Conservation (phyloP, 2,888 invertebrate genomes). For the Eupelmus urozonus region DNA sequence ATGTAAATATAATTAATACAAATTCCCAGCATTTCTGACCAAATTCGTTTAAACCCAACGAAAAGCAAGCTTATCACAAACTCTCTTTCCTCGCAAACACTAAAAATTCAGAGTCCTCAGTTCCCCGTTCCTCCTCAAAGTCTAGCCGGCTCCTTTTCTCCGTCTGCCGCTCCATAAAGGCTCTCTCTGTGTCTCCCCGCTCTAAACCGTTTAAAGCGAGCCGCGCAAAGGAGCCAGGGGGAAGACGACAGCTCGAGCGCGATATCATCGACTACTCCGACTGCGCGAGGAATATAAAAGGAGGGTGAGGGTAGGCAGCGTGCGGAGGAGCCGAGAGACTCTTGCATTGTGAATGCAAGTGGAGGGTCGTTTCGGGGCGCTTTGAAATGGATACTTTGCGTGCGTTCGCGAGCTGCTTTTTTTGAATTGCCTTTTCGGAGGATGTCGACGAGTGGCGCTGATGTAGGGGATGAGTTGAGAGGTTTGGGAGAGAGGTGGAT, state of each 20-base stretch:
- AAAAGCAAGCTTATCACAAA: no score
- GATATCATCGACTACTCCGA: constrained; percentile 7
- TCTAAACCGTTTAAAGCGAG: background rate
- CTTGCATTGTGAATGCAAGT: constrained; percentile 9
- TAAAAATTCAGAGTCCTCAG: no score
- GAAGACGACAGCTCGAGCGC: background rate
- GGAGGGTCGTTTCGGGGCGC: background rate
- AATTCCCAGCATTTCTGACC: no score
- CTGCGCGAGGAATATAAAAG: no score
- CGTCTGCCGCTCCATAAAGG: background rate
- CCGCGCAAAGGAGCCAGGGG: background rate
- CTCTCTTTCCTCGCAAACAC: no score
- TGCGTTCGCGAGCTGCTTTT: background rate
- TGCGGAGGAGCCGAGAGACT: background rate
- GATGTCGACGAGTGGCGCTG: no score
- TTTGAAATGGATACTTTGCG: constrained; percentile 9
- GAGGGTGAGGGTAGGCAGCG: no score
- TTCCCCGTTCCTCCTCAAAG: no score
- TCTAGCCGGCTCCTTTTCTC: background rate
- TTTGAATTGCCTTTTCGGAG: background rate
- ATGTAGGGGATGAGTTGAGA: no score
- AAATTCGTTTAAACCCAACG: no score
- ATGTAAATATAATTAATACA: no score
- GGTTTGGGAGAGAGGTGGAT: no score
- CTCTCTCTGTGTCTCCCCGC: background rate